phyloP scores from a whole-genome alignment of 1,140 invertebrate genomes.

The Parapsyche elsis region DNA sequence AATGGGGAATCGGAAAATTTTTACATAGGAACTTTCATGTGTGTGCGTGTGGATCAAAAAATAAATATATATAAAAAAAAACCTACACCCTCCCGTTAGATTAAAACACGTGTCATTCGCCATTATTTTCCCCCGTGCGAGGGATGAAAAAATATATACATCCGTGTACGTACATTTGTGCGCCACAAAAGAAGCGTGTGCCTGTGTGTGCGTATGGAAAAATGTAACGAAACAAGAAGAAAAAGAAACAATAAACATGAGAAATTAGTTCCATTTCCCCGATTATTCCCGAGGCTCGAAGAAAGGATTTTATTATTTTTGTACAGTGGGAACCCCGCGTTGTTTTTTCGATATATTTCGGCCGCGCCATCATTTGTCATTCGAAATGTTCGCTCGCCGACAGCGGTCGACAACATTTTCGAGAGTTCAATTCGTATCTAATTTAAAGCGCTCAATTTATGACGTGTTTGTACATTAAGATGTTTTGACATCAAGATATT shows the following conservation, averaged over 20 bases:
- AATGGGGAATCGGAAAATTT: not conserved
- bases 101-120: constrained; percentile 51
- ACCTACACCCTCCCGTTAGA: constrained; percentile 32
- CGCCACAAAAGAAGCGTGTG: not conserved
- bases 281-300: constrained; percentile 51
- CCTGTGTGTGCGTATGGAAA: constrained; percentile 1
- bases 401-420: constrained; percentile 10
- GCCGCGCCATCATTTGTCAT: constrained; percentile 55
- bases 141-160: too few relatives aligned
- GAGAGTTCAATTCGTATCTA: too few relatives aligned
- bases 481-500: too few relatives aligned
- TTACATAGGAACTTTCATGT: constrained; percentile 3
- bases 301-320: constrained; percentile 56
- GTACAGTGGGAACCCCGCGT: constrained; percentile 54
- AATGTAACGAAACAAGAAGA: constrained; percentile 10
- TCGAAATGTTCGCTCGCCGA: constrained; percentile 38
- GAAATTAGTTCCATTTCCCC: constrained; percentile 56
- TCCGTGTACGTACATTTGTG: not conserved
- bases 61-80: constrained; percentile 23
- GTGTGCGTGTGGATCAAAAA: constrained; percentile 11
- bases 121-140: constrained; percentile 25
- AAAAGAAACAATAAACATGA: constrained; percentile 56
- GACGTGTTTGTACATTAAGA: too few relatives aligned
- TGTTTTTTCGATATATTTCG: constrained; percentile 53
- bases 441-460: too few relatives aligned